phyloP scores from a whole-genome alignment of 1,140 invertebrate species.

The Ips nitidus region DNA sequence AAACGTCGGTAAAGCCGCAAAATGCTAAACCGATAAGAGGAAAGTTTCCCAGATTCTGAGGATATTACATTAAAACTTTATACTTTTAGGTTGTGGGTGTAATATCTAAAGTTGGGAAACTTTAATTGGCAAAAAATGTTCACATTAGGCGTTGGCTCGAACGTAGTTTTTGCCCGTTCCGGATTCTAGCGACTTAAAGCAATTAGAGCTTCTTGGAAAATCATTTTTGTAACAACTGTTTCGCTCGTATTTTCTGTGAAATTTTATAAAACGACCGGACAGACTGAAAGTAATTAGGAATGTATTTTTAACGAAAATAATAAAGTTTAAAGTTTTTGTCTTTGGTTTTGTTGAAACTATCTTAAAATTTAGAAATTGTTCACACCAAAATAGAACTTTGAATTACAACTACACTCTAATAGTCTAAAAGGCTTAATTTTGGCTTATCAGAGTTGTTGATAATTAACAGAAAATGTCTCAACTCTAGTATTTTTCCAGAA shows the following conservation, averaged over 20 bases:
- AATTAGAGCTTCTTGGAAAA: slow-evolving; percentile 5
- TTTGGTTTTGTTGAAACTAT: too few relatives aligned
- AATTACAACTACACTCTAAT: too few relatives aligned
- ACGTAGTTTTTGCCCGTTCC: slow-evolving; percentile 4
- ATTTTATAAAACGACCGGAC: too few relatives aligned
- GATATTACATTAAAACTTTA: slow-evolving; percentile 38
- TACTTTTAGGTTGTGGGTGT: slow-evolving; percentile 32
- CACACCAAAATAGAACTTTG: too few relatives aligned
- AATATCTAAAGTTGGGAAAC: slow-evolving; percentile 31
- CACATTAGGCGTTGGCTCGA: slow-evolving; percentile 16
- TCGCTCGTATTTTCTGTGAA: background rate
- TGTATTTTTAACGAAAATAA: too few relatives aligned
- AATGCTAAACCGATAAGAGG: slow-evolving; percentile 36
- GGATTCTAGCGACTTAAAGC: background rate
- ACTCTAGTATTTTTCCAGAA: too few relatives aligned
- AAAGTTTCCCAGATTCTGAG: slow-evolving; percentile 33
- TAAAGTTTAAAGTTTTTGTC: too few relatives aligned
- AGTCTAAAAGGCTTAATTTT: too few relatives aligned
- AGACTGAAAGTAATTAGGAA: too few relatives aligned
- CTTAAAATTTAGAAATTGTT: too few relatives aligned
- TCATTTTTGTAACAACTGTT: background rate
- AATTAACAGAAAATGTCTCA: too few relatives aligned
- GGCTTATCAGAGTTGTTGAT: too few relatives aligned
- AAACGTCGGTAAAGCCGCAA: slow-evolving; percentile 32
- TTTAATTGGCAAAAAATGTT: slow-evolving; percentile 35